Evolutionary conservation across 2,113 vertebrate genomes (phyloP).

Genomic region (Pituophis catenifer): DNA sequence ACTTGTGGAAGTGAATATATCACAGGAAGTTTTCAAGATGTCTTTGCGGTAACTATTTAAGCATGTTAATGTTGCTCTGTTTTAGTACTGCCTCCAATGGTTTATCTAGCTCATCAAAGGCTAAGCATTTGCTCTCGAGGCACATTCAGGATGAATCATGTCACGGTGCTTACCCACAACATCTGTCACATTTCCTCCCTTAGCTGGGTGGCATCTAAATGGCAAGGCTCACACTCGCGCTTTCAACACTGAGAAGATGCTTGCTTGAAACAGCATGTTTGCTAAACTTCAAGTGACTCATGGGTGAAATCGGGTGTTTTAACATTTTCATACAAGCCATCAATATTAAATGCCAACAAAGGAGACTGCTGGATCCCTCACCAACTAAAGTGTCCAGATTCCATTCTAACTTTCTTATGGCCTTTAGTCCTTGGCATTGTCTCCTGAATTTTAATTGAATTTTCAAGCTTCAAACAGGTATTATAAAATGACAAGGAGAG

Average conservation of each 20-base stretch:
- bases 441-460: background rate
- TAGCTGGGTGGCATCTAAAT: background rate
- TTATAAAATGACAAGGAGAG: background rate
- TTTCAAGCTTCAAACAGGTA: background rate
- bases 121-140: background rate
- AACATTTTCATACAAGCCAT: background rate
- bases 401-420: background rate
- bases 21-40: background rate
- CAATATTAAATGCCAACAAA: slow-evolving; percentile 16
- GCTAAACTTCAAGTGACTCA: background rate
- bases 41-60: background rate
- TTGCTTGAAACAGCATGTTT: background rate
- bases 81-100: background rate
- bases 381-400: background rate
- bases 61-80: background rate
- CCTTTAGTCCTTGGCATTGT: background rate
- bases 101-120: slow-evolving; percentile 15
- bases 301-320: background rate
- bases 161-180: background rate
- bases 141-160: background rate
- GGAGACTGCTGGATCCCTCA: background rate
- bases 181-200: background rate
- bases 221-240: background rate
- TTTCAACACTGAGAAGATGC: background rate
- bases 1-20: slow-evolving; percentile 2